Evolutionary conservation across 2,888 invertebrate genomes (phyloP).

Genomic region (Perizoma affinitatum): DNA sequence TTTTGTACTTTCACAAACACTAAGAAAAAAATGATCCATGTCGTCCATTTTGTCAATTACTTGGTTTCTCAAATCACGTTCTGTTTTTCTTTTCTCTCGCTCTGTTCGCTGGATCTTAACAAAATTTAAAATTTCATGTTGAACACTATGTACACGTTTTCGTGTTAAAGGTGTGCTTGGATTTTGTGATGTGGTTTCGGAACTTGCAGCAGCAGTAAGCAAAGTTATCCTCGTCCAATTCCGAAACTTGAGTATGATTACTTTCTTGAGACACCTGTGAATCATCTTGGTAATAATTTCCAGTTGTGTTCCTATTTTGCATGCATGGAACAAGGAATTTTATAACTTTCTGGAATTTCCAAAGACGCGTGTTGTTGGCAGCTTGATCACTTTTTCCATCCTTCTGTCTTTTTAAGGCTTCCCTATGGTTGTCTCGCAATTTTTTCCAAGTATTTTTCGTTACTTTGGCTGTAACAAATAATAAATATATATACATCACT

Average conservation of each 20-base stretch:
- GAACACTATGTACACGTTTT: constrained; percentile 22
- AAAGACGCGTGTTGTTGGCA: constrained; percentile 25
- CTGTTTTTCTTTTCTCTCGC: constrained; percentile 28
- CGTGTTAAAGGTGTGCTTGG: constrained; percentile 29
- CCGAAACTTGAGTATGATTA: too few relatives aligned
- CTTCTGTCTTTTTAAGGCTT: constrained; percentile 32
- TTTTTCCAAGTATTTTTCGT: constrained; percentile 30
- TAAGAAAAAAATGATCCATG: too few relatives aligned
- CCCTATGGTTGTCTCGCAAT: constrained; percentile 31
- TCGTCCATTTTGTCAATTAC: constrained; percentile 27
- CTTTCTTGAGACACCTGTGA: constrained; percentile 16
- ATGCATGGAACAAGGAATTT: constrained; percentile 18
- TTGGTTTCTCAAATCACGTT: constrained; percentile 27
- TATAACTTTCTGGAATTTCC: constrained; percentile 24
- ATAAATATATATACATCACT: constrained; percentile 21
- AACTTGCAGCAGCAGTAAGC: constrained; percentile 24
- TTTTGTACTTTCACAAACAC: too few relatives aligned
- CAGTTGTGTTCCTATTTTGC: constrained; percentile 25
- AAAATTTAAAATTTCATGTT: constrained; percentile 24
- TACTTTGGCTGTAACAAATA: constrained; percentile 26
- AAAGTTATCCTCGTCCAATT: constrained; percentile 21
- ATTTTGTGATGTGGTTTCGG: constrained; percentile 28
- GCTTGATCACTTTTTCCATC: constrained; percentile 25
- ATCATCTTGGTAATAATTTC: constrained; percentile 20
- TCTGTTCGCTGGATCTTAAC: constrained; percentile 22